Evolutionary conservation across 2,797 vertebrate species (phyloP).

Genomic region (Sphenodon punctatus): DNA sequence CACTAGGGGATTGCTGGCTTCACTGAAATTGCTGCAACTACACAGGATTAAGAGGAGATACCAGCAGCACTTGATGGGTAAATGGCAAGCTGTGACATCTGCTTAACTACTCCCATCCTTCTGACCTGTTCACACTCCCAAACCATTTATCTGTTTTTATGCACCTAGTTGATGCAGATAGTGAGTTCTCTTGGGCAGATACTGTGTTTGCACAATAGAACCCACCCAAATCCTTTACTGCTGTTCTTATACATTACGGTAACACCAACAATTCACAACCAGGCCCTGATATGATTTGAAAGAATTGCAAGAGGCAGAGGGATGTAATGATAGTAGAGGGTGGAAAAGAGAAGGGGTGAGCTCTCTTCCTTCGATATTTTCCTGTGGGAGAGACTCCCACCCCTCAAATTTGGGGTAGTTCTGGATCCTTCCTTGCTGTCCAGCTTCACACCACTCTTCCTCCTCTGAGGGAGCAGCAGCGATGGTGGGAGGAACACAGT

Average conservation of each 20-base stretch:
- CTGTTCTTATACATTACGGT: neutral
- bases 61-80: neutral
- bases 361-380: no score
- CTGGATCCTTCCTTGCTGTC: no score
- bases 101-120: accelerated
- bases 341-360: no score
- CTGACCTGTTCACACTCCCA: neutral
- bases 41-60: neutral
- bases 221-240: neutral
- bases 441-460: no score
- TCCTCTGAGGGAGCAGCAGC: no score
- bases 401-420: no score
- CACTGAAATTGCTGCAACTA: neutral
- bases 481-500: neutral
- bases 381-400: no score
- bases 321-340: no score
- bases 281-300: neutral
- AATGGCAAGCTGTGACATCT: accelerated
- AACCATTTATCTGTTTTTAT: neutral
- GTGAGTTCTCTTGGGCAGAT: neutral
- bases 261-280: neutral
- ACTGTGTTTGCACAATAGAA: neutral
- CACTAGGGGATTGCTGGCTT: no score
- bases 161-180: neutral
- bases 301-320: no score